These are phyloP conservation scores for Poecile montanus DNA, from an alignment of 2,797 vertebrate species.

Conservation along the genomic window DNA sequence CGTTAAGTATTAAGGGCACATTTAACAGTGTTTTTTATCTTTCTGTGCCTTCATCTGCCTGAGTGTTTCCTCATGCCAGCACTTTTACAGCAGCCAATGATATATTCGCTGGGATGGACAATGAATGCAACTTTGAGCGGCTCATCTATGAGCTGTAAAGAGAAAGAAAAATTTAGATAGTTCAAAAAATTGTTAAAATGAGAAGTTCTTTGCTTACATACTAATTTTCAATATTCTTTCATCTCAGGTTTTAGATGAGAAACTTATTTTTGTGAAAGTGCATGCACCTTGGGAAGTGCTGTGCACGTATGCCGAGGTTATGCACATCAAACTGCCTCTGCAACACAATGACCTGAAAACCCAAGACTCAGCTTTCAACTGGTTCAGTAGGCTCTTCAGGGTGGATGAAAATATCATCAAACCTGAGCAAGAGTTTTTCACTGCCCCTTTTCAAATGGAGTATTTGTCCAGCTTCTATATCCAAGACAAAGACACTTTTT, in stretches of 20 bases:
- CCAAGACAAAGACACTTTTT: conserved; percentile 84
- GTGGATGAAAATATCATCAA: conserved; percentile 85
- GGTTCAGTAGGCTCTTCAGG: conserved; percentile 84
- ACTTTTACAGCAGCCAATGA: not conserved
- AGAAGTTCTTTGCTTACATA: not conserved
- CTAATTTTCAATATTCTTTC: not conserved
- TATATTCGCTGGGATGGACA: not conserved
- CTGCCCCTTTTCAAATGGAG: conserved; percentile 90
- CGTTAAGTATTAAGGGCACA: not conserved
- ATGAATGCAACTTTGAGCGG: not conserved
- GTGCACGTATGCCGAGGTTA: conserved; percentile 87
- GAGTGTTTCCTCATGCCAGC: not conserved
- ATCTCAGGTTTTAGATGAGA: conserved; percentile 83
- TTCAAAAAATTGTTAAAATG: not conserved
- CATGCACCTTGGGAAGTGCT: conserved; percentile 91
- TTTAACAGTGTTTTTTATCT: not conserved
- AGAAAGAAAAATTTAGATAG: not conserved
- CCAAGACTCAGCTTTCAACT: conserved; percentile 79
- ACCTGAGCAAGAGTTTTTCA: conserved; percentile 89
- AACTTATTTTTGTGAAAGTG: conserved; percentile 86
- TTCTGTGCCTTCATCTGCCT: not conserved
- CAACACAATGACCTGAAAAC: conserved; percentile 81
- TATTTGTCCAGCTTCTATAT: conserved; percentile 83
- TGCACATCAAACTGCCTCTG: conserved; percentile 92
- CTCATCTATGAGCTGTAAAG: not conserved